Conservation (phyloP, 2,797 vertebrate genomes). For the Acomys russatus region DNA sequence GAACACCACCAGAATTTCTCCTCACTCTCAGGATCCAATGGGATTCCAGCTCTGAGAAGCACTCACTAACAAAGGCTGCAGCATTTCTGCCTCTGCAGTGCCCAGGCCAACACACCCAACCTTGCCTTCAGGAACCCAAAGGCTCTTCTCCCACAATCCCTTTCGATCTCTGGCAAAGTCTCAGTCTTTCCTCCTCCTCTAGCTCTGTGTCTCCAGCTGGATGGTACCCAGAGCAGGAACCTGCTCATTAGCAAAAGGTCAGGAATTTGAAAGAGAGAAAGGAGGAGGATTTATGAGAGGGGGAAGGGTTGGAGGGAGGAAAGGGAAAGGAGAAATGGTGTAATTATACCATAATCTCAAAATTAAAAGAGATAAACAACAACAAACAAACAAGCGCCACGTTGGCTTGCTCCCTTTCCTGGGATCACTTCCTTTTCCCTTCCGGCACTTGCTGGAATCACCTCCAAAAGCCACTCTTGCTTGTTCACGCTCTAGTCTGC, state of each 20-base stretch:
- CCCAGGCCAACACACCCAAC: too few relatives aligned
- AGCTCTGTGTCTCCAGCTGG: background rate
- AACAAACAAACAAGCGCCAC: background rate
- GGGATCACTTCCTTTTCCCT: background rate
- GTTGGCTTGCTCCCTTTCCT: background rate
- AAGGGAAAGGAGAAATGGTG: background rate
- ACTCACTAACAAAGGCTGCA: background rate
- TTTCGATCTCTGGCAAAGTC: background rate
- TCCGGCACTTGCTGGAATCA: background rate
- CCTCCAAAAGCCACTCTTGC: background rate
- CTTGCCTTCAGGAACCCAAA: background rate
- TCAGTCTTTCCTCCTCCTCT: background rate
- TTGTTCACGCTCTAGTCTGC: background rate
- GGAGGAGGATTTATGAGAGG: fast-evolving
- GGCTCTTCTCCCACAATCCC: background rate
- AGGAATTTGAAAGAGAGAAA: background rate
- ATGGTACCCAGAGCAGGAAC: background rate
- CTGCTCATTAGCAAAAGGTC: background rate
- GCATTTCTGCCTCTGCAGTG: background rate
- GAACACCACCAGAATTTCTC: background rate
- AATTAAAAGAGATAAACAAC: background rate
- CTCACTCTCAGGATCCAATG: background rate
- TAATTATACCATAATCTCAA: background rate
- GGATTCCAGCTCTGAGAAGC: background rate
- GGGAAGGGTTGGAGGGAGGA: fast-evolving